A percentile compares a stretch with the other conserved stretches of the same genome.
phyloP scores from a whole-genome alignment of 92 coral and sea anemone genomes.

The Anthopleura xanthogrammica region DNA sequence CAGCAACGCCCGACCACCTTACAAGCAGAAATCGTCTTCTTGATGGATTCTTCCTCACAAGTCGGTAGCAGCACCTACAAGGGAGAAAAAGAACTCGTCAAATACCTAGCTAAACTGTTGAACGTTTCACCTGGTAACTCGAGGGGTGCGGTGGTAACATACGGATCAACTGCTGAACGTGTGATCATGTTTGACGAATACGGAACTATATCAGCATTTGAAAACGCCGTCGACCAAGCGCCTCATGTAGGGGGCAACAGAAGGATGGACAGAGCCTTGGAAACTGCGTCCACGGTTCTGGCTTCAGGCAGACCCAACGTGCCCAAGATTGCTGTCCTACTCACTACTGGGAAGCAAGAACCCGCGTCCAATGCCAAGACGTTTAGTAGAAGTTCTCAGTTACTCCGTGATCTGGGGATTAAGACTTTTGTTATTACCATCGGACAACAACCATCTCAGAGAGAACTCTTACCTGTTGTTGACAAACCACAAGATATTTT shows the following conservation, averaged over 20 bases:
- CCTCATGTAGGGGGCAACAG: slow-evolving; percentile 45
- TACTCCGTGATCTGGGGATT: slow-evolving; percentile 48
- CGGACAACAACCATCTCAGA: slow-evolving; percentile 40
- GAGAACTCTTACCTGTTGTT: slow-evolving; percentile 35
- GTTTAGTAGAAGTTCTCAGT: slow-evolving; percentile 39
- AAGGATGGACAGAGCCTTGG: slow-evolving; percentile 62
- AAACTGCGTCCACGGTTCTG: slow-evolving; percentile 50
- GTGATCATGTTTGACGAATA: slow-evolving; percentile 56
- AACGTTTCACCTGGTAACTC: slow-evolving; percentile 54
- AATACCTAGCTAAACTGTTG: slow-evolving; percentile 47
- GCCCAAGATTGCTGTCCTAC: slow-evolving; percentile 68
- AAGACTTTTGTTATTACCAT: slow-evolving; percentile 48
- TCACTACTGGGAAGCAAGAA: slow-evolving; percentile 62
- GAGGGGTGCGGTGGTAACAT: slow-evolving; percentile 74
- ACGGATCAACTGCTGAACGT: slow-evolving; percentile 53
- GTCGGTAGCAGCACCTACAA: slow-evolving; percentile 40
- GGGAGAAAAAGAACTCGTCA: slow-evolving; percentile 58
- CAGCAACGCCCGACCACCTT: slow-evolving; percentile 19
- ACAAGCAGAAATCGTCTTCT: slow-evolving; percentile 62
- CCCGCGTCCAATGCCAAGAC: slow-evolving; percentile 32
- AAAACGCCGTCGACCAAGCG: slow-evolving; percentile 40
- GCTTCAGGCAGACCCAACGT: slow-evolving; percentile 59
- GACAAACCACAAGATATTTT: slow-evolving; percentile 29
- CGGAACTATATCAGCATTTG: slow-evolving; percentile 20
- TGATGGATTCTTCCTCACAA: slow-evolving; percentile 69